These are phyloP conservation scores for Oncorhynchus masou DNA, from an alignment of 2,113 vertebrate genomes.

Conservation along the genomic window DNA sequence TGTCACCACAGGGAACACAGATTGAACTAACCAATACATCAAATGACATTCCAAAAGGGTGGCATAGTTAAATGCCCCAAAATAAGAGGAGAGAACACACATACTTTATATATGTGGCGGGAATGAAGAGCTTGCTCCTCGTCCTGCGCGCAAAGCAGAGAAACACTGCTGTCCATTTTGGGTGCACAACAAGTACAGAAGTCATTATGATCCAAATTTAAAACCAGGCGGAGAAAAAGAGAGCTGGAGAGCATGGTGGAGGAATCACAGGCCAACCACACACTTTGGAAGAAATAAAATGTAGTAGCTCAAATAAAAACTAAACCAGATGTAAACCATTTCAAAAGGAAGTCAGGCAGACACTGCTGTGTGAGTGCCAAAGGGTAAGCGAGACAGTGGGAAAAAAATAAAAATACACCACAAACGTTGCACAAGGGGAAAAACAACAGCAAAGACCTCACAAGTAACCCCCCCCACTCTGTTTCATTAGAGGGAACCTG, in stretches of 20 bases:
- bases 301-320: neutral
- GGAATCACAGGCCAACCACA: neutral
- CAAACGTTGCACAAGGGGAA: too few relatives aligned
- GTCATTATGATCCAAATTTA: constrained; percentile 11
- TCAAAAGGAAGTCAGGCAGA: neutral
- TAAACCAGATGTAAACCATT: neutral
- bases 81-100: neutral
- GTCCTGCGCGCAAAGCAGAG: constrained; percentile 34
- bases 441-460: too few relatives aligned
- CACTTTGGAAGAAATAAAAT: neutral
- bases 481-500: neutral
- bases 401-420: neutral
- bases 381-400: neutral
- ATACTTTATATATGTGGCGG: constrained; percentile 55
- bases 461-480: neutral
- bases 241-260: constrained; percentile 22
- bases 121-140: constrained; percentile 49
- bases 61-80: neutral
- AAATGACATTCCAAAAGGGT: neutral
- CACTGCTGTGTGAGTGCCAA: neutral
- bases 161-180: constrained; percentile 51
- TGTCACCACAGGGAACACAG: too few relatives aligned
- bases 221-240: constrained; percentile 38
- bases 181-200: constrained; percentile 30
- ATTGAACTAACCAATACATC: neutral